Evolutionary conservation across 2,113 vertebrate species (phyloP), one percentile per base, ranked within the genome.

Genomic region (Phrynosoma blainvillii): DNA sequence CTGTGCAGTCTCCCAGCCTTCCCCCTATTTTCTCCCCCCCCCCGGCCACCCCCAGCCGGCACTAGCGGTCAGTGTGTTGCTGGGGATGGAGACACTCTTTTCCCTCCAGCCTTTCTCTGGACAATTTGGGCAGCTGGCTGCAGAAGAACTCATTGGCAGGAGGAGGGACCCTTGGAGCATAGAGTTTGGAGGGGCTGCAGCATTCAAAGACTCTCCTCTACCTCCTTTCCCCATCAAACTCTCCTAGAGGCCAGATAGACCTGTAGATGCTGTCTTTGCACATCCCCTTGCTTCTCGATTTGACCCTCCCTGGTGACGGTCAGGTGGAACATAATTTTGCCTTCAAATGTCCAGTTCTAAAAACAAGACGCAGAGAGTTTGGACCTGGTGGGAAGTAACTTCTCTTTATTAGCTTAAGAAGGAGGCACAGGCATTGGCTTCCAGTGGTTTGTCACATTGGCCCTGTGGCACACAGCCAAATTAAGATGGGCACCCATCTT

Each of bases 311-410:
- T 32, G 62, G 9, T 27, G 65, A 66, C 5, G 8, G 32, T 1
- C 21, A 30, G 14, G 1, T 0, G 3, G 10, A 16, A n/a, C 1
- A 10, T 3, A 25, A 6, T 21, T 0, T 21, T 0, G 23, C 47
- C 32, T 56, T 27, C 5, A 56, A 56, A 40, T 2, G 21, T 27
- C 25, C 21, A 40, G 10, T 40, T 56, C 12, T 42, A 59, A 85
- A 54, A 66, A 30, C 14, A 81, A 76, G 59, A 89, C n/a, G n/a
- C 59, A 1, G 70, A 59, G n/a, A 23, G 3, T 56, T 65, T 74
- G 42, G 6, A 25, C 11, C 12, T 36, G 66, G 18, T 62, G 76
- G 66, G 52, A 79, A 84, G 56, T 4, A 5, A 16, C 23, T 42
- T 62, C 21, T 65, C 75, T 88, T 88, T 79, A 84, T 88, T 79